Percentiles rank a stretch among this genome's conserved stretches.
Conservation (phyloP, 1,140 invertebrate species). For the Araneus ventricosus region DNA sequence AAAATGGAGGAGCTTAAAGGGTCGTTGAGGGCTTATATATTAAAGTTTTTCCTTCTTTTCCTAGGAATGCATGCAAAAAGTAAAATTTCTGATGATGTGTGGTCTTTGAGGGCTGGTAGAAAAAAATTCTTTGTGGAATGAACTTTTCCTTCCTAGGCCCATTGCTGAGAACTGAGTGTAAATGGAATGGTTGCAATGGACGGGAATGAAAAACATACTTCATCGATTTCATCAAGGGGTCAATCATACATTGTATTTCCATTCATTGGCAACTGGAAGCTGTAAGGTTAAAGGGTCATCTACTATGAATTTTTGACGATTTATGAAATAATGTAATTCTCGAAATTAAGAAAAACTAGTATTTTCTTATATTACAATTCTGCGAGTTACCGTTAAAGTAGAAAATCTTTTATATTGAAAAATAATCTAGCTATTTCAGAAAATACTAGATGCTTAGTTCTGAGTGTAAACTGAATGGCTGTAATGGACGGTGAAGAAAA, state of each 20-base stretch:
- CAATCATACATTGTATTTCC: not conserved
- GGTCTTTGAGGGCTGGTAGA: not conserved
- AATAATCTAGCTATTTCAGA: too few relatives aligned
- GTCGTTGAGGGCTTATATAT: constrained; percentile 8
- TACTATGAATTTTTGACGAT: too few relatives aligned
- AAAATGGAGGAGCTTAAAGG: constrained; percentile 7
- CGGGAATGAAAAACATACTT: not conserved
- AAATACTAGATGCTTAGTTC: too few relatives aligned
- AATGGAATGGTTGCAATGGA: not conserved
- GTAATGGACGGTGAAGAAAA: too few relatives aligned
- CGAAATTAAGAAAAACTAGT: too few relatives aligned
- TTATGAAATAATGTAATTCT: too few relatives aligned
- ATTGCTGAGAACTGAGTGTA: not conserved
- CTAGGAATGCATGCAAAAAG: constrained; percentile 11
- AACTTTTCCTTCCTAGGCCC: not conserved
- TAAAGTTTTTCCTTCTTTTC: not conserved
- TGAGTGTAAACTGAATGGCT: too few relatives aligned
- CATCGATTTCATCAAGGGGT: not conserved
- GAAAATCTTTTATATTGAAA: too few relatives aligned
- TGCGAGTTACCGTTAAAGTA: too few relatives aligned
- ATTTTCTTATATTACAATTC: too few relatives aligned
- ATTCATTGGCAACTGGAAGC: not conserved
- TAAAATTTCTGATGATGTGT: not conserved
- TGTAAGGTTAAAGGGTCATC: too few relatives aligned
- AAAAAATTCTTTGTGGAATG: not conserved